A percentile compares a stretch with the other conserved stretches of the same genome.
phyloP scores from a whole-genome alignment of 64 coral and sea anemone genomes.

The Acropora tenuis region DNA sequence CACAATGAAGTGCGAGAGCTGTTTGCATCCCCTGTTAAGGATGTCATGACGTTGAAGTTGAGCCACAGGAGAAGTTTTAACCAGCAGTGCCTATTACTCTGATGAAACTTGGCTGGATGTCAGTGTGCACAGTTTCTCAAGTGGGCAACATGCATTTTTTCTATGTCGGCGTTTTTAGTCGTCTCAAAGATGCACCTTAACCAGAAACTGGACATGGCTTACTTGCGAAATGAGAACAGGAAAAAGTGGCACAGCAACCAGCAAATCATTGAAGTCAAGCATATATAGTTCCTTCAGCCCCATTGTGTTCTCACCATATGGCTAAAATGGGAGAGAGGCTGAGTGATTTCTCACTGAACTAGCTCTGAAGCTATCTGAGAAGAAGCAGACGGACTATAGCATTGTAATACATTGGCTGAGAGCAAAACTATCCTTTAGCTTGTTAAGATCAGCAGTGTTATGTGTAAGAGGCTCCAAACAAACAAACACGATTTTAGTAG shows the following conservation, averaged over 20 bases:
- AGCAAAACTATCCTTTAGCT: not conserved
- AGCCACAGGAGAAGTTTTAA: conserved; percentile 4
- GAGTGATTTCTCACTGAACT: conserved; percentile 49
- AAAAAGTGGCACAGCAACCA: conserved; percentile 11
- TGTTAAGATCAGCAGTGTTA: too few relatives aligned
- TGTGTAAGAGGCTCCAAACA: too few relatives aligned
- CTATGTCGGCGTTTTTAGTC: not conserved
- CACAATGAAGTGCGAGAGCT: not conserved
- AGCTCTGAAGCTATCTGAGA: too few relatives aligned
- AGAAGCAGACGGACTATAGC: too few relatives aligned
- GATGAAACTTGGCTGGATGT: conserved; percentile 2
- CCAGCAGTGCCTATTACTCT: not conserved
- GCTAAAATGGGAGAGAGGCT: conserved; percentile 25
- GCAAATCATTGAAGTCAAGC: conserved; percentile 22
- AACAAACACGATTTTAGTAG: too few relatives aligned
- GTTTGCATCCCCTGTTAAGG: conserved; percentile 7
- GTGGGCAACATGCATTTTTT: not conserved
- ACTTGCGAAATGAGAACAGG: conserved; percentile 11
- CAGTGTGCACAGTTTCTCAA: not conserved
- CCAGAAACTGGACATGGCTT: conserved; percentile 14
- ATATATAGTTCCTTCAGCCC: too few relatives aligned
- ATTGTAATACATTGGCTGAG: conserved; percentile 36
- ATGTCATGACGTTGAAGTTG: not conserved
- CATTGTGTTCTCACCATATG: conserved; percentile 18
- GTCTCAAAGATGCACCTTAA: conserved; percentile 5